These are phyloP conservation scores for Conops quadrifasciatus DNA, from an alignment of 2,888 invertebrate genomes.

Conservation along the genomic window DNA sequence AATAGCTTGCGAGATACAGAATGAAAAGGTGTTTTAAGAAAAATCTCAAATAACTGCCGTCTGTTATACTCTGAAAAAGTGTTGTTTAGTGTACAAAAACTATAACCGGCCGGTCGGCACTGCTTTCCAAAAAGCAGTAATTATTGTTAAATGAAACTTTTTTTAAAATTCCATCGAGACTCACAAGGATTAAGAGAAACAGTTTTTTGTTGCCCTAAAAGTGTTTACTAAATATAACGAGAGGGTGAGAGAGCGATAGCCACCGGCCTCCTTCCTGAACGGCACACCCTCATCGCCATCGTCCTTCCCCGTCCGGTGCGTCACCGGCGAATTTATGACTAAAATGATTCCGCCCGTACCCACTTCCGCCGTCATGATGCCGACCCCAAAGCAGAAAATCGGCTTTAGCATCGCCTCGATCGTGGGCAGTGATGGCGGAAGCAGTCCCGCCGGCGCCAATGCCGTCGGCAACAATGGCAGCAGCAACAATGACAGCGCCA, in stretches of 20 bases:
- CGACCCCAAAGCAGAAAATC: slow-evolving; percentile 88
- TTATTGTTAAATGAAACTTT: background rate
- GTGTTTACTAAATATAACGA: too few relatives aligned
- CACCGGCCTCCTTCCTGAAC: too few relatives aligned
- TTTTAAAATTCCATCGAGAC: too few relatives aligned
- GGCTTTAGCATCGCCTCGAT: slow-evolving; percentile 96
- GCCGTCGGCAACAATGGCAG: slow-evolving; percentile 43
- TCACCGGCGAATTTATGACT: slow-evolving; percentile 62
- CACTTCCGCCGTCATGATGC: slow-evolving; percentile 90
- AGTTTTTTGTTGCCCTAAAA: too few relatives aligned
- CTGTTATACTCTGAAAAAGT: slow-evolving; percentile 34
- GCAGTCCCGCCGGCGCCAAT: slow-evolving; percentile 49
- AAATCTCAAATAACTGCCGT: slow-evolving; percentile 1
- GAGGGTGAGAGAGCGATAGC: too few relatives aligned
- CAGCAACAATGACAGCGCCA: slow-evolving; percentile 40
- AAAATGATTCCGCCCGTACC: slow-evolving; percentile 95
- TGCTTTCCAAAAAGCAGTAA: background rate
- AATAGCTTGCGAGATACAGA: slow-evolving; percentile 13
- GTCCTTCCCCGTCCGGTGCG: background rate
- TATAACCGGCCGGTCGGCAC: too few relatives aligned
- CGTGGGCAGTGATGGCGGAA: slow-evolving; percentile 73
- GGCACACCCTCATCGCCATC: too few relatives aligned
- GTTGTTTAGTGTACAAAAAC: slow-evolving; percentile 20
- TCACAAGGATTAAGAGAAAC: too few relatives aligned
- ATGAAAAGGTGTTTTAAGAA: slow-evolving; percentile 19